These are phyloP conservation scores for Xiphophorus maculatus DNA, from an alignment of 2,113 vertebrate species.

Conservation along the genomic window DNA sequence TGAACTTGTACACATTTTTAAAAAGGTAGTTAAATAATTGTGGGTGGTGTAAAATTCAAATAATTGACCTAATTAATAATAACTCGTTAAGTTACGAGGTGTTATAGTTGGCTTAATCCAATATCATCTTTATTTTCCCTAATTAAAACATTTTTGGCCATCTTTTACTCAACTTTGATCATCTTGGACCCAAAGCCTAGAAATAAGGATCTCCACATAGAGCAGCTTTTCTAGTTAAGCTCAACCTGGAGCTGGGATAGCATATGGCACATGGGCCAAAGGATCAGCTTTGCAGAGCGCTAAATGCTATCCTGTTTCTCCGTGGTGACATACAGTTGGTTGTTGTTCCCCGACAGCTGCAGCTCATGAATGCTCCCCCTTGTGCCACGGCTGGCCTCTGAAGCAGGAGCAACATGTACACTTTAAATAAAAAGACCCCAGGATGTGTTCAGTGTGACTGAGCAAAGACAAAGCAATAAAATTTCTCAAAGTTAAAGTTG, in stretches of 20 bases:
- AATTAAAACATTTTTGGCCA: neutral
- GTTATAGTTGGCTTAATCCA: no score
- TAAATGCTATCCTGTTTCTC: slow-evolving; percentile 53
- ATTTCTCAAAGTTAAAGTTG: neutral
- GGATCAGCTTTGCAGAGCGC: slow-evolving; percentile 38
- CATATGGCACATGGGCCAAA: slow-evolving; percentile 61
- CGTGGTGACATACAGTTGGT: slow-evolving; percentile 35
- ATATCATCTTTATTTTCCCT: no score
- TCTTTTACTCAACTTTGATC: neutral
- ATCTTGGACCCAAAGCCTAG: neutral
- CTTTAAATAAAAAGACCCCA: slow-evolving; percentile 29
- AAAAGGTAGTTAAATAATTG: no score
- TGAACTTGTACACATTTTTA: no score
- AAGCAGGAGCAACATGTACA: neutral
- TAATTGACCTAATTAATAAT: no score
- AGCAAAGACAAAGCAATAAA: neutral
- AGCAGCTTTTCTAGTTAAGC: slow-evolving; percentile 38
- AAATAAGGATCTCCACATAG: slow-evolving; percentile 4
- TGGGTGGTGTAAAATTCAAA: no score
- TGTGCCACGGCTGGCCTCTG: slow-evolving; percentile 28
- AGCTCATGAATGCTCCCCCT: slow-evolving; percentile 37
- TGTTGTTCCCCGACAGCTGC: slow-evolving; percentile 59
- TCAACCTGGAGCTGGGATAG: slow-evolving; percentile 54
- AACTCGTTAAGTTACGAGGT: no score
- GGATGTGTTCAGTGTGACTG: neutral